A percentile compares a stretch with the other conserved stretches of the same genome.
phyloP scores from a whole-genome alignment of 30 jellyfish, hydroid and myxozoan species.

The Calvadosia cruxmelitensis region DNA sequence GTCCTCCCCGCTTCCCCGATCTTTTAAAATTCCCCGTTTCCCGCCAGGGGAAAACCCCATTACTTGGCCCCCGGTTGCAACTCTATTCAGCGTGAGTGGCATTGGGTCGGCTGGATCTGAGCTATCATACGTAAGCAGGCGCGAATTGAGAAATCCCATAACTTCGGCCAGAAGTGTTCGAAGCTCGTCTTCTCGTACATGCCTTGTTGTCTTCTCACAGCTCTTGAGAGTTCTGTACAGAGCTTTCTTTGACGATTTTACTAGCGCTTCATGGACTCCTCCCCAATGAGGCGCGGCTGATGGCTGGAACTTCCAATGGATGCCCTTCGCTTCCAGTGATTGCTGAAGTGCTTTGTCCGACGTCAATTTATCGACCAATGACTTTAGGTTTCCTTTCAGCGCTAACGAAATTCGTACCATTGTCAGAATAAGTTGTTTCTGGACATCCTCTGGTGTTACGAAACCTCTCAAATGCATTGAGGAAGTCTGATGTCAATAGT shows the following conservation, averaged over 20 bases:
- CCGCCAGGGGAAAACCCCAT: too few species aligned
- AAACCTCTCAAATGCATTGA: conserved; percentile 16
- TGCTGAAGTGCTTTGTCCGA: neutral
- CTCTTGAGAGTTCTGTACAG: too few species aligned
- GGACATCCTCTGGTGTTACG: conserved; percentile 12
- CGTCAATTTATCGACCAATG: conserved; percentile 11
- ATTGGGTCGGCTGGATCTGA: too few species aligned
- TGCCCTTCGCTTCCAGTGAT: conserved; percentile 11
- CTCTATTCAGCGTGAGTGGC: too few species aligned
- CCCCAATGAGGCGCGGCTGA: conserved; percentile 26
- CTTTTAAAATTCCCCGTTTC: too few species aligned
- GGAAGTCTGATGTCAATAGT: conserved; percentile 14
- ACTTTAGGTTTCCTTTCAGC: neutral
- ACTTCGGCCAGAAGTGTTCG: too few species aligned
- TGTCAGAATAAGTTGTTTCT: conserved; percentile 7
- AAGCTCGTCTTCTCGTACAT: too few species aligned
- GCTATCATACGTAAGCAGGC: too few species aligned
- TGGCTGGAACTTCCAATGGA: conserved; percentile 21
- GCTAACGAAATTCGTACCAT: conserved; percentile 13
- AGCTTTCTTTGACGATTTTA: conserved; percentile 18
- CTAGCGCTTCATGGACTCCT: conserved; percentile 20
- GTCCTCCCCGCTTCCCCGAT: too few species aligned
- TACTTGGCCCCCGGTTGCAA: too few species aligned
- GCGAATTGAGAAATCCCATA: too few species aligned
- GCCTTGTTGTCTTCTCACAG: too few species aligned